A percentile compares a stretch with the other conserved stretches of the same genome.
phyloP scores from a whole-genome alignment of 2,888 invertebrate genomes.

The Dynastes hyllus region DNA sequence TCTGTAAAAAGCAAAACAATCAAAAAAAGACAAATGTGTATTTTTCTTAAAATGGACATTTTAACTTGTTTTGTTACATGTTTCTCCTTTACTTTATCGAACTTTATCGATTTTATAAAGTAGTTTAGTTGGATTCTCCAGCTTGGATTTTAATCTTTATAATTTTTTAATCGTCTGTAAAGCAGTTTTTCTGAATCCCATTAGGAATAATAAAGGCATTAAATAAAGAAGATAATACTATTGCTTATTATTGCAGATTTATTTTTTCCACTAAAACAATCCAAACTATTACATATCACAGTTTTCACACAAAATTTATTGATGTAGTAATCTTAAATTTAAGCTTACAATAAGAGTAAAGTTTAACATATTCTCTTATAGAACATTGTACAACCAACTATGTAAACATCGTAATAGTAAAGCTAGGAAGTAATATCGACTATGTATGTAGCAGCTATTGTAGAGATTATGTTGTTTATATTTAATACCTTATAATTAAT shows the following conservation, averaged over 20 bases:
- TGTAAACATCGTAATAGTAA: conserved; percentile 6
- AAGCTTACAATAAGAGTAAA: not conserved
- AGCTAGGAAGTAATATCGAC: too few relatives aligned
- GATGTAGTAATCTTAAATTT: conserved; percentile 11
- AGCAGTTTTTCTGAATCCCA: not conserved
- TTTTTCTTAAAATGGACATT: too few relatives aligned
- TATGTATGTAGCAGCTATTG: not conserved
- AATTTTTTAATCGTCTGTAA: too few relatives aligned
- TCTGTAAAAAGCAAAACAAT: too few relatives aligned
- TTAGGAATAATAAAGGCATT: not conserved
- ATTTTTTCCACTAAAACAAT: conserved; percentile 41
- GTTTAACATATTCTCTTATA: not conserved
- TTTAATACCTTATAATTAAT: not conserved
- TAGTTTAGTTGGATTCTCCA: too few relatives aligned
- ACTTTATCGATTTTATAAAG: too few relatives aligned
- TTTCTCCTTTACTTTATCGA: too few relatives aligned
- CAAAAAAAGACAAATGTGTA: too few relatives aligned
- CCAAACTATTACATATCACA: conserved; percentile 41
- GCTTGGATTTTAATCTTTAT: too few relatives aligned
- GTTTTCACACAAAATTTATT: conserved; percentile 37
- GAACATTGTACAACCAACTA: not conserved
- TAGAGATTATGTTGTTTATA: not conserved
- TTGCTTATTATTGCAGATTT: conserved; percentile 2
- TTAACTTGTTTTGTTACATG: too few relatives aligned
- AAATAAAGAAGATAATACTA: conserved; percentile 10